Evolutionary conservation across 2,113 vertebrate species (phyloP).

Genomic region (Acrocephalus arundinaceus): DNA sequence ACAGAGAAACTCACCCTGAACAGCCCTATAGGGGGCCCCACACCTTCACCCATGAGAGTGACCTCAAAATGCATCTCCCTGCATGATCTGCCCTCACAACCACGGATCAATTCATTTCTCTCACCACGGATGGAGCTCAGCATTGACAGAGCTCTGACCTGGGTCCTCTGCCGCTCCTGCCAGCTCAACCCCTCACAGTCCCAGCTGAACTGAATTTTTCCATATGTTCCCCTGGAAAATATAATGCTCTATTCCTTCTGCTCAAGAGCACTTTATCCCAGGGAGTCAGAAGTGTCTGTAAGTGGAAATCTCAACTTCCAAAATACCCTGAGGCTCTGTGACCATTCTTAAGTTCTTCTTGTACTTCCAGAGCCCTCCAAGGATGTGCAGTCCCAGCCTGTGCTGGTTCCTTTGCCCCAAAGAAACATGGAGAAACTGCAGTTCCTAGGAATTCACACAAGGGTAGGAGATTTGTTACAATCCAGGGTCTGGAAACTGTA

Average conservation of each 20-base stretch:
- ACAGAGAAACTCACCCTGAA: neutral
- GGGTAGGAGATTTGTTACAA: neutral
- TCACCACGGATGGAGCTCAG: neutral
- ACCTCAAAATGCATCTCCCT: neutral
- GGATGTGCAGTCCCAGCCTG: neutral
- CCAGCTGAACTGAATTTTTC: neutral
- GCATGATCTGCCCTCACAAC: neutral
- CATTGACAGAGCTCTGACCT: neutral
- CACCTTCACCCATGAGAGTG: neutral
- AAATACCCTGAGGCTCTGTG: neutral
- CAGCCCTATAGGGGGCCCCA: rapidly evolving
- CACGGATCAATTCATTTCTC: rapidly evolving
- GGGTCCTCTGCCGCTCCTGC: neutral
- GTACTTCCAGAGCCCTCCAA: neutral
- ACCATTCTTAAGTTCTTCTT: rapidly evolving
- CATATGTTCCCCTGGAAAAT: neutral
- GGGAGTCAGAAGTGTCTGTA: neutral
- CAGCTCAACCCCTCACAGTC: neutral
- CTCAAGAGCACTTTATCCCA: neutral
- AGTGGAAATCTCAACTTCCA: neutral
- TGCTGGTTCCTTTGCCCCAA: neutral
- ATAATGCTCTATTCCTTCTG: neutral
- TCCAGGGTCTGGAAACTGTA: neutral
- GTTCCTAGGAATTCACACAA: neutral
- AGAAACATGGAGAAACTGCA: neutral